These are phyloP conservation scores for Leptosomus discolor DNA, from an alignment of 2,113 vertebrate genomes.

Conservation along the genomic window DNA sequence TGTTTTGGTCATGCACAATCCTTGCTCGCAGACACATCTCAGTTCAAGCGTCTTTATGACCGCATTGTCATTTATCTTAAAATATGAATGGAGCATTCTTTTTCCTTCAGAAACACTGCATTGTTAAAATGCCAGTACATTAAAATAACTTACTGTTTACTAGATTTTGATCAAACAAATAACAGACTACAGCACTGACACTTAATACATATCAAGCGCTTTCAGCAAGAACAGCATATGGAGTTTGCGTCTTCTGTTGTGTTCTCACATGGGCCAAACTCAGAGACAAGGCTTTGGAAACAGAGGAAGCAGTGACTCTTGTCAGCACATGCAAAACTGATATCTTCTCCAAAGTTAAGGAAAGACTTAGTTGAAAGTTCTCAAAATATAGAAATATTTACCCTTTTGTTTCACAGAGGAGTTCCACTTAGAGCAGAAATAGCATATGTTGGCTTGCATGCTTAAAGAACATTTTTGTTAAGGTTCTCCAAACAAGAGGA, in stretches of 20 bases:
- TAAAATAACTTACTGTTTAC: slow-evolving; percentile 53
- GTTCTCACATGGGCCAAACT: background rate
- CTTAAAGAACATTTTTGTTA: background rate
- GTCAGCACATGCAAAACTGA: background rate
- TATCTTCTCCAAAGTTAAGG: background rate
- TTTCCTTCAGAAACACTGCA: slow-evolving; percentile 32
- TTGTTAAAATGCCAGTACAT: slow-evolving; percentile 58
- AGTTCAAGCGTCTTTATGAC: slow-evolving; percentile 1
- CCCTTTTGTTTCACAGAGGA: background rate
- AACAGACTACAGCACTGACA: background rate
- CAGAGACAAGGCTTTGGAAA: background rate
- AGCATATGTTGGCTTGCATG: background rate
- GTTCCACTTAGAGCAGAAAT: background rate
- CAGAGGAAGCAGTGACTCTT: background rate
- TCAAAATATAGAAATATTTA: background rate
- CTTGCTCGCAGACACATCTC: background rate
- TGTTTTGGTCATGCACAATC: background rate
- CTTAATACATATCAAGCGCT: background rate
- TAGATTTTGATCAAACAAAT: background rate
- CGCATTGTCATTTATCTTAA: slow-evolving; percentile 46
- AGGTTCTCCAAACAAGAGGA: background rate
- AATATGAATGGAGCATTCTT: slow-evolving; percentile 60
- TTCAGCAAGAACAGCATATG: background rate
- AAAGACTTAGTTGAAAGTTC: background rate
- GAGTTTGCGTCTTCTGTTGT: background rate